Evolutionary conservation across 2,113 vertebrate species (phyloP).

Genomic region (Nothoprocta pentlandii): DNA sequence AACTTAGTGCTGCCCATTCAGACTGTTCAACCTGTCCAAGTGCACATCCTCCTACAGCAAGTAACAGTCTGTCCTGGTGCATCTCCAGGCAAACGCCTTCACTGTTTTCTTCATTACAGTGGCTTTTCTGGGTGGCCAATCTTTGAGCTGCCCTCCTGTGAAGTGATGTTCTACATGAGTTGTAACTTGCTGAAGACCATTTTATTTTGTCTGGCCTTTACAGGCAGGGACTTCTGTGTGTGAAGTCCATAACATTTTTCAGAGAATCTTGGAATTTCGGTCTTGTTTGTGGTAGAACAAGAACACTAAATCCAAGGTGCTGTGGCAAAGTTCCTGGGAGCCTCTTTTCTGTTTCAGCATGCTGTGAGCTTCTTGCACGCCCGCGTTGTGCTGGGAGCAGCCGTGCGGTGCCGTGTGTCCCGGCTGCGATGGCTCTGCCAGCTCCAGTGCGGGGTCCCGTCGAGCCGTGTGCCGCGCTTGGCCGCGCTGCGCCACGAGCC

Average conservation of each 20-base stretch:
- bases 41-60: no score
- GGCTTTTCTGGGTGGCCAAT: fast-evolving
- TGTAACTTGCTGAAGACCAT: fast-evolving
- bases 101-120: fast-evolving
- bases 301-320: neutral
- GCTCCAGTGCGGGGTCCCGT: no score
- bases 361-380: neutral
- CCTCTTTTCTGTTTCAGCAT: neutral
- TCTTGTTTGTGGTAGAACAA: neutral
- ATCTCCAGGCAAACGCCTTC: fast-evolving
- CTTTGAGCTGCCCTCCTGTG: fast-evolving
- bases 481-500: no score
- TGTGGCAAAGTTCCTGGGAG: neutral
- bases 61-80: neutral
- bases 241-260: neutral
- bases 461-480: no score
- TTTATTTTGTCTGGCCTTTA: fast-evolving
- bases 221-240: neutral
- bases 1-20: constrained; percentile 84
- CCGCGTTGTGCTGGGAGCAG: no score
- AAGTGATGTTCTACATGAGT: neutral
- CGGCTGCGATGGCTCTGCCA: no score
- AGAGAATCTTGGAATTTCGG: neutral
- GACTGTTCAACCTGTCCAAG: constrained; percentile 80
- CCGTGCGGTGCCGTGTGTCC: no score